Conservation (phyloP, 2,113 vertebrate genomes). For the Apus apus region DNA sequence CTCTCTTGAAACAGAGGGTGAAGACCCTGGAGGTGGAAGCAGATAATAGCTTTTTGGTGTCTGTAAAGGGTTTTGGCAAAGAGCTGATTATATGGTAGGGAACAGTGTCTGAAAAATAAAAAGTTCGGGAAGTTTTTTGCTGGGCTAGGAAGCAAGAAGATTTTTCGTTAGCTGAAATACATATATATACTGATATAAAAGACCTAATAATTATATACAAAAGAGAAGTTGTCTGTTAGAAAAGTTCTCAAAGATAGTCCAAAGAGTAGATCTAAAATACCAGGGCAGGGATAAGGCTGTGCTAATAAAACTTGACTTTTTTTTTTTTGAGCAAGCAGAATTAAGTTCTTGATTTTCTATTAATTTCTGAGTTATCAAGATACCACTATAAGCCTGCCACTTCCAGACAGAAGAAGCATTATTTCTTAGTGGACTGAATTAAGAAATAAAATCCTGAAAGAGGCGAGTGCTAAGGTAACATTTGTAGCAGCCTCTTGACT, state of each 20-base stretch:
- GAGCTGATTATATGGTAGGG: neutral
- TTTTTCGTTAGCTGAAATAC: neutral
- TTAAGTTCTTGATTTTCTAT: neutral
- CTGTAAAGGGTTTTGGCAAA: neutral
- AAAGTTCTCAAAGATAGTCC: neutral
- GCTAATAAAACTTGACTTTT: neutral
- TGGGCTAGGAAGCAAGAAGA: neutral
- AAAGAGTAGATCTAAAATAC: neutral
- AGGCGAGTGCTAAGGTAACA: neutral
- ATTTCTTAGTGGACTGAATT: neutral
- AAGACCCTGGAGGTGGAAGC: neutral
- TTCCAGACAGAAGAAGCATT: neutral
- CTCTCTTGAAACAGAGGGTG: neutral
- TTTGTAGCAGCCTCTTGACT: neutral
- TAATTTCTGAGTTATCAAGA: neutral
- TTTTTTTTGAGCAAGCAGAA: neutral
- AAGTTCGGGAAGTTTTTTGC: neutral
- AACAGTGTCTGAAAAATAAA: neutral
- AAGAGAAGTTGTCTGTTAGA: neutral
- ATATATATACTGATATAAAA: neutral
- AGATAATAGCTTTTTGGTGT: neutral
- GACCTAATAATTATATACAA: neutral
- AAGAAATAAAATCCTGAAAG: neutral
- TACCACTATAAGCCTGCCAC: neutral
- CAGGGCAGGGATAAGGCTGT: fast-evolving